phyloP scores from a whole-genome alignment of 2,888 invertebrate genomes.

The Flabesymbios commensalis region DNA sequence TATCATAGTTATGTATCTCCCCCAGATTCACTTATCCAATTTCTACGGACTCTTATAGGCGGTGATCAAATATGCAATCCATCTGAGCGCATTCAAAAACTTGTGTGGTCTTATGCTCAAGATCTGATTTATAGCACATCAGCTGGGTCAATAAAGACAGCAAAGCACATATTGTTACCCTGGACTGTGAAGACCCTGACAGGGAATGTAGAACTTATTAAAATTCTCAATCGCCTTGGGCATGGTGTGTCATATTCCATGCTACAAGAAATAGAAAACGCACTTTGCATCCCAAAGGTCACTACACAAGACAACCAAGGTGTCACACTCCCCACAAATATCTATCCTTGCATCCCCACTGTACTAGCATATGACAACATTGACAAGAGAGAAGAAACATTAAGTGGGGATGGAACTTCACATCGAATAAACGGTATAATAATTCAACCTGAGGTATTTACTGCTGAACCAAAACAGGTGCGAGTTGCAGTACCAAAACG shows the following conservation, averaged over 20 bases:
- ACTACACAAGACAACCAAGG: background rate
- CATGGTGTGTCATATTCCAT: constrained; percentile 15
- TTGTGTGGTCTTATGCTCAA: constrained; percentile 1
- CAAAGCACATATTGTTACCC: constrained; percentile 6
- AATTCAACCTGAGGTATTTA: constrained; percentile 26
- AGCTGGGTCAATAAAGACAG: background rate
- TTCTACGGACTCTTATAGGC: background rate
- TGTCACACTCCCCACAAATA: constrained; percentile 17
- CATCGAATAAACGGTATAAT: no score
- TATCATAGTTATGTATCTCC: background rate
- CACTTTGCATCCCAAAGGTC: constrained; percentile 8
- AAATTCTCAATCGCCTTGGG: constrained; percentile 6
- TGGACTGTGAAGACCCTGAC: constrained; percentile 11
- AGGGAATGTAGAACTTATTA: constrained; percentile 11
- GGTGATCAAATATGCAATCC: background rate
- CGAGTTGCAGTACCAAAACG: background rate
- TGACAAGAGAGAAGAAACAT: constrained; percentile 35
- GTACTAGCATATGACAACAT: constrained; percentile 37
- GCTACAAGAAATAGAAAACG: constrained; percentile 9
- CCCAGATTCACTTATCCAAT: background rate
- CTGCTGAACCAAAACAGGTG: background rate
- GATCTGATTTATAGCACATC: constrained; percentile 3
- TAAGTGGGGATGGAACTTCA: constrained; percentile 35
- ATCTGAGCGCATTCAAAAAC: background rate
- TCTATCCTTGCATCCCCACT: constrained; percentile 24